Conservation (phyloP, 2,888 invertebrate genomes). For the Drosophila sordidula region DNA sequence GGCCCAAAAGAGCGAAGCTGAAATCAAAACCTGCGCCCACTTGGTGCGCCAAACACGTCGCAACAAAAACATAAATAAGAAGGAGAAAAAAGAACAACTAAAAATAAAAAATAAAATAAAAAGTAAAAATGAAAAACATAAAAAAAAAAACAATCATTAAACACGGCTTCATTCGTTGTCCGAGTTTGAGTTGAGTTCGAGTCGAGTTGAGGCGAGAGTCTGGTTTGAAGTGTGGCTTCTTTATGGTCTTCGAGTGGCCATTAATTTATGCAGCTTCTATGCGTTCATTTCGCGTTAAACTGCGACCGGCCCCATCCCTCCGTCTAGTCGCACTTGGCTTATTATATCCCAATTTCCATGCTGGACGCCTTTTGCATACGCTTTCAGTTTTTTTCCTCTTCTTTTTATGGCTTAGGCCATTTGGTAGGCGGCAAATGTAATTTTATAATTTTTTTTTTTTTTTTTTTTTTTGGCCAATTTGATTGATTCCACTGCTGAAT, state of each 20-base stretch:
- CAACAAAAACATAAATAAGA: slow-evolving; percentile 8
- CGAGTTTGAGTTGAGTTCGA: slow-evolving; percentile 5
- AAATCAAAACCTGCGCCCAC: slow-evolving; percentile 58
- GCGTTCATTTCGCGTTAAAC: background rate
- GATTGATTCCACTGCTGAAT: slow-evolving; percentile 39
- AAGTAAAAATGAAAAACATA: background rate
- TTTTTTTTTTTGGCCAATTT: slow-evolving; percentile 25
- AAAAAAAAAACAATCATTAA: slow-evolving; percentile 25
- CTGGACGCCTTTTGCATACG: slow-evolving; percentile 38
- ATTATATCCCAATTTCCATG: slow-evolving; percentile 14
- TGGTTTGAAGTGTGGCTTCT: slow-evolving; percentile 41
- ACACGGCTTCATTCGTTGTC: slow-evolving; percentile 31
- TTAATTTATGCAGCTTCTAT: slow-evolving; percentile 66
- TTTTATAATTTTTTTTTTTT: background rate
- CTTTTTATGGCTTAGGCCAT: slow-evolving; percentile 19
- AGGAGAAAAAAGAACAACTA: background rate
- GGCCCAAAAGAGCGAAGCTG: slow-evolving; percentile 28
- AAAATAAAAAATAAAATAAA: background rate
- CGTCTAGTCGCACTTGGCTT: background rate
- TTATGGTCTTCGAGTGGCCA: slow-evolving; percentile 40
- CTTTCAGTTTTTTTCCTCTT: slow-evolving; percentile 4
- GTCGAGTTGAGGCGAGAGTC: slow-evolving; percentile 4
- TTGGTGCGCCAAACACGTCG: slow-evolving; percentile 75
- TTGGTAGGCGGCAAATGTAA: slow-evolving; percentile 31
- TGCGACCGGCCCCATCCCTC: background rate